Evolutionary conservation across 2,888 invertebrate genomes (phyloP).

Genomic region (Acanthacorydalis orientalis): DNA sequence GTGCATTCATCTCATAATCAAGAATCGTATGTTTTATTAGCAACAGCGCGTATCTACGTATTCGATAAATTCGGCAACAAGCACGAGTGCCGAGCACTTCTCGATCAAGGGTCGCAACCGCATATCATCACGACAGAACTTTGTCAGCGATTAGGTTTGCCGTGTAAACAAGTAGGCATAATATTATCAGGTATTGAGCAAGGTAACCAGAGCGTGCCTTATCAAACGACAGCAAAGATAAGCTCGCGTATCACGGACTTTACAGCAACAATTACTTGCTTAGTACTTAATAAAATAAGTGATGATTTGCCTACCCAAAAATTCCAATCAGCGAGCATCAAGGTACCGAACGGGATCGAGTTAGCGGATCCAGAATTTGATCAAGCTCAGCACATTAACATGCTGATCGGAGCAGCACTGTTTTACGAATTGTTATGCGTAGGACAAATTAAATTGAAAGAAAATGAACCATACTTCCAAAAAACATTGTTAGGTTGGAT

Average conservation of each 20-base stretch:
- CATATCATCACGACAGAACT: background rate
- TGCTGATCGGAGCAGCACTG: slow-evolving; percentile 11
- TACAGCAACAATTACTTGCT: slow-evolving; percentile 7
- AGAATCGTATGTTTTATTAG: background rate
- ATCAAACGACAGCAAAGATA: slow-evolving; percentile 5
- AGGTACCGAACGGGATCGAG: slow-evolving; percentile 9
- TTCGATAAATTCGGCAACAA: slow-evolving; percentile 6
- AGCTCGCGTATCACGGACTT: slow-evolving; percentile 7
- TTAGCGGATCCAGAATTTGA: slow-evolving; percentile 11
- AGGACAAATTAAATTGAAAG: slow-evolving; percentile 5
- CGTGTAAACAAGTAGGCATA: slow-evolving; percentile 4
- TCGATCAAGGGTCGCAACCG: slow-evolving; percentile 12
- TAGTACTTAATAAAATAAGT: slow-evolving; percentile 11
- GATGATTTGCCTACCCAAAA: slow-evolving; percentile 9
- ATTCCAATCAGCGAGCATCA: slow-evolving; percentile 7
- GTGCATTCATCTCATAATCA: background rate
- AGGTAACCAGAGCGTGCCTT: background rate
- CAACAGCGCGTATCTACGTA: slow-evolving; percentile 10
- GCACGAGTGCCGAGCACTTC: slow-evolving; percentile 9
- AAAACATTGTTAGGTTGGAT: slow-evolving; percentile 11
- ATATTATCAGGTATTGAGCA: background rate
- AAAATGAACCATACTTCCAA: slow-evolving; percentile 4
- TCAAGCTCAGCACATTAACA: slow-evolving; percentile 9
- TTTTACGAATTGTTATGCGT: slow-evolving; percentile 9
- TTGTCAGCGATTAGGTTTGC: no score